Base-by-base conservation (phyloP, 2,888 invertebrate genomes). In the Lottia gigantea region DNA sequence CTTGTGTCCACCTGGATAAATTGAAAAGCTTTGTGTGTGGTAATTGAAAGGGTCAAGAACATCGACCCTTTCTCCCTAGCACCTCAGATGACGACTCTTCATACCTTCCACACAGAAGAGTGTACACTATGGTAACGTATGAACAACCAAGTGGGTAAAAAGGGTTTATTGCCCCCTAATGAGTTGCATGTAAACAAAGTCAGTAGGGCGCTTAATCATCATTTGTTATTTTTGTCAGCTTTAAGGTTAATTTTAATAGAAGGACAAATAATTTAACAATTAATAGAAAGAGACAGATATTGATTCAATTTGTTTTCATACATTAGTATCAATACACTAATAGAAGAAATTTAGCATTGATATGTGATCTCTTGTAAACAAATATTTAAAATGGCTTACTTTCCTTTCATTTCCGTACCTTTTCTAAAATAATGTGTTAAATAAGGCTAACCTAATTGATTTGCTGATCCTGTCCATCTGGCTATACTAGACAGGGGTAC, bases 201-300 rank as follows among this genome's bases (percentile, higher is more conserved):
- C 55, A 55, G 55, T 55, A 23, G 55, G 55, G 23, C 55, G 55
- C 55, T 55, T 55, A 55, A 55, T 55, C 19, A 55, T 55, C 19
- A 55, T 55, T 55, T 55, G 55, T 55, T 55, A 55, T 55, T 23
- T 55, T 55, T 55, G 55, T 55, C 55, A 55, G 19, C 23, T 55
- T 23, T 23, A 23, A 55, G 55, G 19, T 55, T 55, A 23, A 19
- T 23, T 55, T 55, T 23, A 12, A 55, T 55, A 55, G 19, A 55
- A 23, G 40, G 55, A 55, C 55, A 55, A 55, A 55, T 55, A 55
- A 55, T 55, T 23, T 55, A 55, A 55, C 55, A 55, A 55, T 55
- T 55, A 19, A 55, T 55, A 23, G 19, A 55, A 8, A 40, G 40
- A 40, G 40, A 40, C 40, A 40, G 40, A 8, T 40, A 40, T 40